phyloP scores from a whole-genome alignment of 2,888 invertebrate genomes.

The Lasioglossum malachurum region DNA sequence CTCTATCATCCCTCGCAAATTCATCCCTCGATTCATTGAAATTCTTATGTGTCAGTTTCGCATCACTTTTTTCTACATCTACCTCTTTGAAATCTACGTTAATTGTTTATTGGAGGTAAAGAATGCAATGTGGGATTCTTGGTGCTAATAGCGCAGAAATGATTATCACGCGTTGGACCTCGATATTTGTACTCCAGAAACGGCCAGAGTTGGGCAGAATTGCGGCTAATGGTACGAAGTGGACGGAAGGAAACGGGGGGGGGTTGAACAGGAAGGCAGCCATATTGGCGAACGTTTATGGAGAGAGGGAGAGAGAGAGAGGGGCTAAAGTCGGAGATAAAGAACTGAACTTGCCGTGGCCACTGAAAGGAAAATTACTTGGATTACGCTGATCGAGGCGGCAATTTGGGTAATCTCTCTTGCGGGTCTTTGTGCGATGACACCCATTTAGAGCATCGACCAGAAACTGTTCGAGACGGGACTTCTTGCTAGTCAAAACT shows the following conservation, averaged over 20 bases:
- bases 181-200: background rate
- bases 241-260: background rate
- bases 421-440: slow-evolving; percentile 23
- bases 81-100: no score
- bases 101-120: background rate
- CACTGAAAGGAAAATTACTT: slow-evolving; percentile 44
- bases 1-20: no score
- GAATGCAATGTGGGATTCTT: background rate
- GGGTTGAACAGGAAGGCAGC: slow-evolving; percentile 1
- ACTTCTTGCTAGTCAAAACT: background rate
- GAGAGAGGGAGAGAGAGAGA: background rate
- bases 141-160: background rate
- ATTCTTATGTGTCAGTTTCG: no score
- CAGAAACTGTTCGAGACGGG: slow-evolving; percentile 6
- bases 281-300: slow-evolving; percentile 39
- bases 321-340: slow-evolving; percentile 4
- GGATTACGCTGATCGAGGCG: slow-evolving; percentile 44
- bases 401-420: slow-evolving; percentile 42
- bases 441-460: slow-evolving; percentile 15
- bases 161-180: background rate
- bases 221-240: slow-evolving; percentile 13
- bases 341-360: slow-evolving; percentile 14
- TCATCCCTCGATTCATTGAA: no score
- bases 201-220: background rate
- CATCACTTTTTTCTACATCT: no score